Base-by-base conservation (phyloP, 2,113 vertebrate species). In the Sturnira hondurensis region DNA sequence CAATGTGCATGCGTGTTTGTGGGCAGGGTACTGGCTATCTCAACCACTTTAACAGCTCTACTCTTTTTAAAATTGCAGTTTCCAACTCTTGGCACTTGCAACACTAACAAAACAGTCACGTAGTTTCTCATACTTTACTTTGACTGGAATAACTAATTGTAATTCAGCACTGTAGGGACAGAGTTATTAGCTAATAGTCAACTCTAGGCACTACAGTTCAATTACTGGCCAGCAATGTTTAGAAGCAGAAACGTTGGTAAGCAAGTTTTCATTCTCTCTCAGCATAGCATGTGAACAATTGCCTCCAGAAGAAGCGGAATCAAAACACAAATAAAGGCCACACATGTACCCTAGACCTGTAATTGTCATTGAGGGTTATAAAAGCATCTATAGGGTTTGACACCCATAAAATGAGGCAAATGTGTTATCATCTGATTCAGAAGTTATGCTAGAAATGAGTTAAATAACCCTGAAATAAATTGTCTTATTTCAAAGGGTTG, bases 131-230 rank as follows among this genome's bases (percentile, higher is more conserved):
- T 73, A 54, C 31, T 80, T 20, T 68, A 74, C 47, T 92, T 89
- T 70, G 68, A 90, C 91, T 94, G 54, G 58, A 93, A 85, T 95
- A 91, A 96, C 70, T 94, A 96, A 97, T 97, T 95, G 74, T 45
- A 94, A 41, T 89, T 81, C 86, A 91, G 52, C 71, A 65, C 77
- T 58, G n/a, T 20, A 36, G 96, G 68, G 83, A 83, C 73, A 86
- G 88, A 95, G 71, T 95, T 95, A 96, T 95, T 95, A 94, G 71
- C 76, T 88, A 88, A 50, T 91, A 67, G 71, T 91, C 63, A 58
- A 68, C 71, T 93, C 77, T 77, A 96, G 93, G 95, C n/a, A 73
- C 45, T 61, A 38, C 47, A 52, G 76, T 95, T 96, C 94, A 96
- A 73, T 95, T 95, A 94, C 71, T 68, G 86, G 65, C 85, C 61